Conservation (phyloP, 2,797 vertebrate species). For the Anguilla pacifica region DNA sequence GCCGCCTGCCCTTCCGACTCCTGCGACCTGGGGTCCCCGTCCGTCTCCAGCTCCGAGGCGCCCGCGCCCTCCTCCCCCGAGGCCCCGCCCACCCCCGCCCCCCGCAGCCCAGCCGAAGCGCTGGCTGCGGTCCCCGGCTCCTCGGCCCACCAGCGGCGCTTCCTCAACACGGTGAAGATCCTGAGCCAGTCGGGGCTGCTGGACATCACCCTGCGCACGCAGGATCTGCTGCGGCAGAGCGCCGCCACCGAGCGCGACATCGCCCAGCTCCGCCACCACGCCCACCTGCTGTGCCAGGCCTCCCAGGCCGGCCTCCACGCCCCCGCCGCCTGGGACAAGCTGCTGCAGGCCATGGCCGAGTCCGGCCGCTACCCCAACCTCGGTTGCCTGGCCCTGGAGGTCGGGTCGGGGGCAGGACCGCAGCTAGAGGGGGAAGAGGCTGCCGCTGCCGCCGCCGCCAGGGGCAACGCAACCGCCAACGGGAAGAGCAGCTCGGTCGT, state of each 20-base stretch:
- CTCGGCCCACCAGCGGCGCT: constrained; percentile 56
- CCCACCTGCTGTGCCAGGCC: constrained; percentile 66
- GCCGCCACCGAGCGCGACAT: constrained; percentile 60
- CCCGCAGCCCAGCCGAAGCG: constrained; percentile 34
- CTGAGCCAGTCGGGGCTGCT: constrained; percentile 69
- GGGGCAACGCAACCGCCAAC: constrained; percentile 16
- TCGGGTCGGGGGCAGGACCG: neutral
- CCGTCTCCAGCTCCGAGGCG: no score
- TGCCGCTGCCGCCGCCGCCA: constrained; percentile 4
- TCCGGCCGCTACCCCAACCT: constrained; percentile 65
- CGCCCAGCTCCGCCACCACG: constrained; percentile 66
- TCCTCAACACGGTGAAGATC: constrained; percentile 70
- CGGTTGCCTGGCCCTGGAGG: neutral
- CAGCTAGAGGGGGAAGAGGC: constrained; percentile 16
- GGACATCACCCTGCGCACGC: constrained; percentile 70
- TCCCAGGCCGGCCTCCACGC: constrained; percentile 32
- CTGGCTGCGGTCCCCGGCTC: constrained; percentile 29
- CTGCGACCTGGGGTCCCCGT: no score
- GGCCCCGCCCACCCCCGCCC: constrained; percentile 28
- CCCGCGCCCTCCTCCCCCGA: no score
- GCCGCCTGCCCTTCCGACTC: no score
- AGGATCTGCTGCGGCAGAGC: constrained; percentile 70
- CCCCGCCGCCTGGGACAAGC: constrained; percentile 49
- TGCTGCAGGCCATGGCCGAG: constrained; percentile 63
- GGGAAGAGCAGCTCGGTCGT: constrained; percentile 1